Evolutionary conservation across 1,140 invertebrate genomes (phyloP), one percentile per base, ranked within the genome.

Genomic region (Brachionus plicatilis): DNA sequence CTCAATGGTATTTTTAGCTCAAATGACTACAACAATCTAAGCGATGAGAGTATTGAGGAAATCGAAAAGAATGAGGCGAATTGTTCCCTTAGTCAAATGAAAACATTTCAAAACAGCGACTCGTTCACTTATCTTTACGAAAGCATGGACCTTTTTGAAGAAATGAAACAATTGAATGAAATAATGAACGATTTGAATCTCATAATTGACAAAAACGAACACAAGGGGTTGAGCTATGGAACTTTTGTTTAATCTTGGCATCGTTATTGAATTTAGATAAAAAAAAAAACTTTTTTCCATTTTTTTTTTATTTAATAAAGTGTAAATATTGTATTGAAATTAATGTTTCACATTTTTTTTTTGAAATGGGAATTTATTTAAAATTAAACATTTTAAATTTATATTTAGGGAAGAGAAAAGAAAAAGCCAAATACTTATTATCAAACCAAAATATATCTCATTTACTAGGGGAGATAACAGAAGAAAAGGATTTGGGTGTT

Each of bases 141-240:
- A 17, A 41, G 68, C 8, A 43, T 43, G 33, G 68, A 43, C 45
- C 17, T 72, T 1, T 72, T 43, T 72, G 68, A 72, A 20, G 68
- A 72, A 72, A 72, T 72, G 37, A 72, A 72, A 20, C 12, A 72
- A 43, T 72, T 72, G 9, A 72, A 41, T 72, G 68, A 72, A 43
- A 72, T 72, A 43, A 43, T 72, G 29, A 45, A 43, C 17, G 68
- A 72, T 72, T 72, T 72, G n/a, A 41, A 72, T 72, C 20, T 72
- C 20, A 17, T 72, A 43, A n/a, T 72, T 41, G 68, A 72, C 43
- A 72, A 41, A 72, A 41, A 43, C 8, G 68, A 72, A n/a, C 33
- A 17, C 14, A 43, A 43, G 9, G 12, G 37, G 5, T 17, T 11
- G 2, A 72, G 24, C 43, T 43, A 72, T 43, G 68, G 68, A n/a